Percentiles rank a stretch among this genome's conserved stretches.
Conservation (phyloP, 2,888 invertebrate species). For the Plutella xylostella region DNA sequence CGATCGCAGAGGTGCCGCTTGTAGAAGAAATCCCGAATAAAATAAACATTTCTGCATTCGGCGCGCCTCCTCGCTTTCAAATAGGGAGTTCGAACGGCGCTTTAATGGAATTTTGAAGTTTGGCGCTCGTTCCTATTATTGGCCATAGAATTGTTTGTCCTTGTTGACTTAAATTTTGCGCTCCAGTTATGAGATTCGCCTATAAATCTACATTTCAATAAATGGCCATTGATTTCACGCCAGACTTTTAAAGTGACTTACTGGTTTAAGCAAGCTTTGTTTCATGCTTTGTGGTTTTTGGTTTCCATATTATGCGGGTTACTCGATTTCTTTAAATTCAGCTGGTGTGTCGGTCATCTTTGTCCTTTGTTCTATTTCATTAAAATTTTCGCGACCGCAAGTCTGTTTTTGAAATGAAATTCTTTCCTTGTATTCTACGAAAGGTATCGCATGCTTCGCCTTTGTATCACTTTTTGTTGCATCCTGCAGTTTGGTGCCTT, state of each 20-base stretch:
- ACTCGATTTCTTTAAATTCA: not conserved
- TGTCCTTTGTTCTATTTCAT: constrained; percentile 41
- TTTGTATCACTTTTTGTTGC: constrained; percentile 67
- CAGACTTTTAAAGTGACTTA: too few relatives aligned
- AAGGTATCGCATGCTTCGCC: constrained; percentile 65
- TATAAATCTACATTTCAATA: not conserved
- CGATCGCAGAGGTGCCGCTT: constrained; percentile 50
- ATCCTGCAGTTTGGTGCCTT: constrained; percentile 48
- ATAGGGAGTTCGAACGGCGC: constrained; percentile 51
- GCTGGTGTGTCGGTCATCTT: constrained; percentile 34
- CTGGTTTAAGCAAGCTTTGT: not conserved
- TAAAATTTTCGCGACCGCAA: constrained; percentile 46
- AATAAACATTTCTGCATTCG: constrained; percentile 55
- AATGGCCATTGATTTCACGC: not conserved
- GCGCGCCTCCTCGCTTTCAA: constrained; percentile 45
- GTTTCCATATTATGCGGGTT: not conserved
- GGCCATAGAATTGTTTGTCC: constrained; percentile 50
- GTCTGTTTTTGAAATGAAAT: constrained; percentile 58
- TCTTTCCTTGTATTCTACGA: constrained; percentile 65
- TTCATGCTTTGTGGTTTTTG: not conserved
- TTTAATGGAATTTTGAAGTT: constrained; percentile 62
- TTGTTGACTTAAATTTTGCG: constrained; percentile 59
- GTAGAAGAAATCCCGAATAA: constrained; percentile 56
- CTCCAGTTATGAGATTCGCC: constrained; percentile 30
- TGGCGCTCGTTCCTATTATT: constrained; percentile 58